Percentiles rank a stretch among this genome's conserved stretches.
These are phyloP conservation scores for Diceros bicornis DNA, from an alignment of 2,797 vertebrate species.

Conservation along the genomic window DNA sequence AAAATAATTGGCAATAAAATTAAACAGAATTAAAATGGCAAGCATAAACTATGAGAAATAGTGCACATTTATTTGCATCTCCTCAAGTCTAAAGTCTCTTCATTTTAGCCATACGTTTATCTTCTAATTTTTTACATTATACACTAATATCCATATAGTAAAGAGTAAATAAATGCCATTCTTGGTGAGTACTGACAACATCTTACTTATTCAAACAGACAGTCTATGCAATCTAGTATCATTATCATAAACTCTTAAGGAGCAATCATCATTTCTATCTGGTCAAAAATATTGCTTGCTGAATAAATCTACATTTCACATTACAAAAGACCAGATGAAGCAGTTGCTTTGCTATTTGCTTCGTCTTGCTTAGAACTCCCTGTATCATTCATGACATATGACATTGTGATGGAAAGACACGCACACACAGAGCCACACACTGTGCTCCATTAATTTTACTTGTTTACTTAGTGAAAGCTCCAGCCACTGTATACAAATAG, in stretches of 20 bases:
- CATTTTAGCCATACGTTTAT: not conserved
- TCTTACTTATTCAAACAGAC: not conserved
- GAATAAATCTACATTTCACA: not conserved
- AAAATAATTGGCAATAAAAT: constrained; percentile 25
- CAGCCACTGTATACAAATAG: constrained; percentile 47
- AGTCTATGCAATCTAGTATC: not conserved
- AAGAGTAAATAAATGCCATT: constrained; percentile 48
- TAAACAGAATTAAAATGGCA: not conserved
- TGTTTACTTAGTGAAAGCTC: constrained; percentile 63
- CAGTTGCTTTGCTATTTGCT: constrained; percentile 8
- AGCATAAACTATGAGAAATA: constrained; percentile 35
- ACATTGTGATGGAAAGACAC: constrained; percentile 42
- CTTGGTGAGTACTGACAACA: not conserved
- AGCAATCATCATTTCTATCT: not conserved
- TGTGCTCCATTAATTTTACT: constrained; percentile 74
- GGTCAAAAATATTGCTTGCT: not conserved
- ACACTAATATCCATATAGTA: not conserved
- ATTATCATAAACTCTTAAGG: not conserved
- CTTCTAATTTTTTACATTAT: not conserved
- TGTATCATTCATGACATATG: not conserved
- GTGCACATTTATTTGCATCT: not conserved
- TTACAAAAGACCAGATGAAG: not conserved
- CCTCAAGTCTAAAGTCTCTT: constrained; percentile 33
- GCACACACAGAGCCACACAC: not conserved
- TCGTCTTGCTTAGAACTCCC: not conserved